Evolutionary conservation across 2,797 vertebrate species (phyloP).

Genomic region (Alcedo quadribrachys): DNA sequence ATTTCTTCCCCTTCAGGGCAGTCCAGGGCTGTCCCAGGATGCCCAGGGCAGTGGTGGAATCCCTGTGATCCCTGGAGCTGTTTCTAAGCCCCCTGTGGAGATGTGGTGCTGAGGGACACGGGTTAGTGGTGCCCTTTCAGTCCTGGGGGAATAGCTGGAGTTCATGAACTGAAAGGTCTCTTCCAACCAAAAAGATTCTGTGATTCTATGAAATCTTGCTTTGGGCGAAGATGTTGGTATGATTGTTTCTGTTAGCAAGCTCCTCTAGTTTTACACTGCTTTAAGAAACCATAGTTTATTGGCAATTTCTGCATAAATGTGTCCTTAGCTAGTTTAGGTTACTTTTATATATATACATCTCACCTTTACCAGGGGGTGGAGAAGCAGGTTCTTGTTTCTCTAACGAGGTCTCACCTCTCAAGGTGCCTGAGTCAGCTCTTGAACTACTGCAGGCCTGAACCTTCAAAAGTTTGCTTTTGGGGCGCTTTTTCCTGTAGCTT

Average conservation of each 20-base stretch:
- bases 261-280: neutral
- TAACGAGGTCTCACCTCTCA: neutral
- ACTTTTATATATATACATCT: neutral
- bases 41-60: neutral
- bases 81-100: neutral
- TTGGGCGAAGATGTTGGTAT: neutral
- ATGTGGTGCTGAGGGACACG: neutral
- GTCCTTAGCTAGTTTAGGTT: neutral
- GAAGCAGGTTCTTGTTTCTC: neutral
- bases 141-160: neutral
- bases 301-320: neutral
- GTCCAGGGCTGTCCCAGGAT: neutral
- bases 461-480: neutral
- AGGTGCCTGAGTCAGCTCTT: neutral
- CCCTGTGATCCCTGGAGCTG: neutral
- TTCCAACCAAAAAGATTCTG: neutral
- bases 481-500: neutral
- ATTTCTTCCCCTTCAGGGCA: no score
- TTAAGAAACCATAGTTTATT: neutral
- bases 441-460: neutral
- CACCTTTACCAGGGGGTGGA: neutral
- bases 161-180: neutral
- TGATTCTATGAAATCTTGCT: neutral
- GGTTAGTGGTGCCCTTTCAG: neutral
- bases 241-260: neutral